Evolutionary conservation across 2,888 invertebrate genomes (phyloP).

Genomic region (Rhimphoctona megacephalus): DNA sequence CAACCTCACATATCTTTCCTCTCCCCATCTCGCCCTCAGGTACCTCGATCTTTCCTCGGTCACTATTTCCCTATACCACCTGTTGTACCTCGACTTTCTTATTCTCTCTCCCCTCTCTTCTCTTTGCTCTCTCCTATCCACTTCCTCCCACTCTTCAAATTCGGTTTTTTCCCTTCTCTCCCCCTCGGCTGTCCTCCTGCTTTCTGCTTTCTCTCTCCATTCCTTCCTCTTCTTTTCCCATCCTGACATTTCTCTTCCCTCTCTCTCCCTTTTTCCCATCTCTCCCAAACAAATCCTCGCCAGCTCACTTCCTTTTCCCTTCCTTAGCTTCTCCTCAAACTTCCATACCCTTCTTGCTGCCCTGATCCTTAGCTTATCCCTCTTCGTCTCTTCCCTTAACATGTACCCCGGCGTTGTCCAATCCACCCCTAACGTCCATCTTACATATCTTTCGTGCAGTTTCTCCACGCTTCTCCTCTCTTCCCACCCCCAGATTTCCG

Average conservation of each 20-base stretch:
- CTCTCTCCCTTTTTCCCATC: neutral
- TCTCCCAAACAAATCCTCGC: neutral
- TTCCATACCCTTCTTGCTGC: slow-evolving; percentile 5
- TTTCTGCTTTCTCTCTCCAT: too few species aligned
- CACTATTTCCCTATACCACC: too few species aligned
- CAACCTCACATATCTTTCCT: too few species aligned
- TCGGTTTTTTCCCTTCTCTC: neutral
- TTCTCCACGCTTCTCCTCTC: neutral
- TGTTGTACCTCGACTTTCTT: too few species aligned
- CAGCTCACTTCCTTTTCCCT: slow-evolving; percentile 8
- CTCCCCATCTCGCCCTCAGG: too few species aligned
- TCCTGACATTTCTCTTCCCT: too few species aligned
- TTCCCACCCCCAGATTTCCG: too few species aligned
- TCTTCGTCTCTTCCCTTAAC: slow-evolving; percentile 25
- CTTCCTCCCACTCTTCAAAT: neutral
- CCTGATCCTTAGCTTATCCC: slow-evolving; percentile 19
- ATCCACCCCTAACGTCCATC: slow-evolving; percentile 23
- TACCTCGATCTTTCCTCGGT: too few species aligned
- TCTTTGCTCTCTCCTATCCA: neutral
- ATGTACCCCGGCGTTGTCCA: slow-evolving; percentile 47
- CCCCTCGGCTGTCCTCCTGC: too few species aligned
- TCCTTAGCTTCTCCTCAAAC: slow-evolving; percentile 18
- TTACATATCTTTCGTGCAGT: slow-evolving; percentile 46
- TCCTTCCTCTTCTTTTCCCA: too few species aligned
- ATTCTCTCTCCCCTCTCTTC: neutral